Evolutionary conservation across 2,113 vertebrate genomes (phyloP).

Genomic region (Erythrocercus mccallii): DNA sequence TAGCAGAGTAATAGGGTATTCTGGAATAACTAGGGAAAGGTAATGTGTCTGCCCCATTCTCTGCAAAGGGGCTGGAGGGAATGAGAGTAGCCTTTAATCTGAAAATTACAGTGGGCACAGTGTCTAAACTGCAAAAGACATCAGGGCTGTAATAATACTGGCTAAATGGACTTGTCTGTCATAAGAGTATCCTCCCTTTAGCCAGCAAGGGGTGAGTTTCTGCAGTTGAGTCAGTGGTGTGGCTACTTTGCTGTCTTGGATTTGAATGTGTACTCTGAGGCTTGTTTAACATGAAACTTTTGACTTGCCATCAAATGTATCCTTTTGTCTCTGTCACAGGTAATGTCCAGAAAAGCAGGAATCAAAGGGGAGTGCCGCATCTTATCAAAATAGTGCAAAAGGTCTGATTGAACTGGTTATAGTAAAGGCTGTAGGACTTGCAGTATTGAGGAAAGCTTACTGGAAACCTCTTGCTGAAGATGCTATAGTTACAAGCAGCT

Average conservation of each 20-base stretch:
- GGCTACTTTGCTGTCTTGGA: background rate
- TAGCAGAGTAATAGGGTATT: background rate
- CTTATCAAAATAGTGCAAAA: background rate
- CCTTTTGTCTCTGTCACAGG: background rate
- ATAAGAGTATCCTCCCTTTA: background rate
- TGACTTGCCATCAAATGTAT: background rate
- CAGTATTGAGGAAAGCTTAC: background rate
- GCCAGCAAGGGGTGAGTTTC: accelerated
- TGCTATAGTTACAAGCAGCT: background rate
- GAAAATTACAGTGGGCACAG: background rate
- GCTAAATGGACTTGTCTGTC: background rate
- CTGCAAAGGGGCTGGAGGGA: background rate
- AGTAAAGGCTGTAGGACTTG: background rate
- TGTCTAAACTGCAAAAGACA: background rate
- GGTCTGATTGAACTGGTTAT: background rate
- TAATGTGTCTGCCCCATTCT: background rate
- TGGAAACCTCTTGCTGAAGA: background rate
- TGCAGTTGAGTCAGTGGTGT: background rate
- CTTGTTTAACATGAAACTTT: background rate
- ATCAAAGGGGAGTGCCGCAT: background rate
- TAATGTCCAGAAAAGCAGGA: background rate
- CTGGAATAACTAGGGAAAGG: background rate
- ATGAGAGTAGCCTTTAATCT: background rate
- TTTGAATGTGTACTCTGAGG: background rate
- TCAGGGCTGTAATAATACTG: background rate